phyloP scores from a whole-genome alignment of 2,113 vertebrate species.

The Glaucidium brasilianum region DNA sequence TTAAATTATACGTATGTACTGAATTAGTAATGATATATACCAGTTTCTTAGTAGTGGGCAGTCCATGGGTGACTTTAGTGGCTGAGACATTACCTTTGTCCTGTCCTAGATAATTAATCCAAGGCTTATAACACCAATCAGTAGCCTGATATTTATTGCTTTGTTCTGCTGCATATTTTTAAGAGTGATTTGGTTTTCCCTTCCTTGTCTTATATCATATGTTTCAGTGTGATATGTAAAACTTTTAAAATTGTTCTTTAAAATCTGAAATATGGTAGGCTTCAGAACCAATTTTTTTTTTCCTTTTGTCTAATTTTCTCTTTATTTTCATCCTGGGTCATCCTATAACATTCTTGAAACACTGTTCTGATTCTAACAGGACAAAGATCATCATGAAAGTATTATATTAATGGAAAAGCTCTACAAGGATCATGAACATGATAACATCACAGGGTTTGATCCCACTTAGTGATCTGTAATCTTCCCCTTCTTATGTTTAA shows the following conservation, averaged over 20 bases:
- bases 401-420: neutral
- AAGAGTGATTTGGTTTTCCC: neutral
- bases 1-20: neutral
- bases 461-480: neutral
- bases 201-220: neutral
- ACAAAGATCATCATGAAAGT: neutral
- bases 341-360: neutral
- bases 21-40: neutral
- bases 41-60: neutral
- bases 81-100: neutral
- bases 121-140: neutral
- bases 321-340: neutral
- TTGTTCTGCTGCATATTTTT: neutral
- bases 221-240: neutral
- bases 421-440: neutral
- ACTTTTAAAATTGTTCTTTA: neutral
- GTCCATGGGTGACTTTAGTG: neutral
- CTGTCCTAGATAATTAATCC: neutral
- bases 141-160: neutral
- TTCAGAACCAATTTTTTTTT: neutral
- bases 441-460: neutral
- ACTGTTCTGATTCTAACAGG: neutral
- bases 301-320: neutral
- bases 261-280: neutral
- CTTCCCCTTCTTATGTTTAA: neutral